Percentiles rank a stretch among this genome's conserved stretches.
Conservation (phyloP, 2,888 invertebrate genomes). For the Hypomecis atomaria region DNA sequence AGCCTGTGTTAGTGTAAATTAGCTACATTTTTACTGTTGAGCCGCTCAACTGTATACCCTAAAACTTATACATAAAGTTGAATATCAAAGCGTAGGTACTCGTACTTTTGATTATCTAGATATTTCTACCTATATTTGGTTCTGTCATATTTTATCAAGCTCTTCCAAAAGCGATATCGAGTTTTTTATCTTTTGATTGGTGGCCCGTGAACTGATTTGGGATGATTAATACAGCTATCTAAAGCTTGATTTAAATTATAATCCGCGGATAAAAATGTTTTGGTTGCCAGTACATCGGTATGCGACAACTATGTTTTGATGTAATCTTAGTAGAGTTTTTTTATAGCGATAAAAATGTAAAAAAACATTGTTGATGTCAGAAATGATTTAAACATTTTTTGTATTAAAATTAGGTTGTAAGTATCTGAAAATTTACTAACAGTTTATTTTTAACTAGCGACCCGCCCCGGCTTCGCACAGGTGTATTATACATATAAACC, state of each 20-base stretch:
- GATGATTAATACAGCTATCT: slow-evolving; percentile 14
- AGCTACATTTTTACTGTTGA: slow-evolving; percentile 16
- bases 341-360: background rate
- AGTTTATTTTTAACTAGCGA: too few relatives aligned
- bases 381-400: background rate
- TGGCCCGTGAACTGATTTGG: slow-evolving; percentile 17
- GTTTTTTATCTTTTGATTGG: slow-evolving; percentile 14
- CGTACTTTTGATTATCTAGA: slow-evolving; percentile 6
- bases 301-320: background rate
- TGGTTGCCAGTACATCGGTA: background rate
- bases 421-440: too few relatives aligned
- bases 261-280: slow-evolving; percentile 16
- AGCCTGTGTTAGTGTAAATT: slow-evolving; percentile 8
- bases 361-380: background rate
- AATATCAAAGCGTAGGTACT: slow-evolving; percentile 23
- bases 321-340: too few relatives aligned
- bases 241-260: slow-evolving; percentile 15
- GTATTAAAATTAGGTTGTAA: too few relatives aligned
- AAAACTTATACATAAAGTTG: slow-evolving; percentile 9
- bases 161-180: slow-evolving; percentile 6
- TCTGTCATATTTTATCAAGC: slow-evolving; percentile 18
- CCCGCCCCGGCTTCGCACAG: too few relatives aligned
- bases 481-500: too few relatives aligned
- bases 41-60: slow-evolving; percentile 30
- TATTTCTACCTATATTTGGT: slow-evolving; percentile 21